Percentiles rank a stretch among this genome's conserved stretches.
phyloP scores from a whole-genome alignment of 2,888 invertebrate species.

The Electrophaes corylata region DNA sequence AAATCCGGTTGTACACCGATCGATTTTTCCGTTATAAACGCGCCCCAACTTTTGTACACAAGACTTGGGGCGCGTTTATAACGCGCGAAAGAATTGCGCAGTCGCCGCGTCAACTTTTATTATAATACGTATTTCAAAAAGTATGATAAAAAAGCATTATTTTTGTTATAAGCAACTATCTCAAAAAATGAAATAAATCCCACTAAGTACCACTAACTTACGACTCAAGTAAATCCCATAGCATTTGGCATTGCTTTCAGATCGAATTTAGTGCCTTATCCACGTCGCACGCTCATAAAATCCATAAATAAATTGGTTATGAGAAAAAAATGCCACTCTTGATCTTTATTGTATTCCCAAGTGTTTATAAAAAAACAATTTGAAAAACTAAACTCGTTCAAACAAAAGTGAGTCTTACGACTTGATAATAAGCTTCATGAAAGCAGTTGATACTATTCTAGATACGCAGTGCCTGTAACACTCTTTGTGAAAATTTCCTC shows the following conservation, averaged over 20 bases:
- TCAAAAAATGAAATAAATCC: conserved; percentile 3
- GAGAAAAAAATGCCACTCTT: conserved; percentile 47
- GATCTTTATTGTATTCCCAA: conserved; percentile 57
- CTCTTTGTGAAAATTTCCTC: conserved; percentile 55
- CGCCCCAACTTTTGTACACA: too few species aligned
- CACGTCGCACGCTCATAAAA: conserved; percentile 52
- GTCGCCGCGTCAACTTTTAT: too few species aligned
- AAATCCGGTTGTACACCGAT: too few species aligned
- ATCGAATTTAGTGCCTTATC: conserved; percentile 42
- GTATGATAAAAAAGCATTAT: too few species aligned
- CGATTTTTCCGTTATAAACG: too few species aligned
- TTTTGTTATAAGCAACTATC: conserved; percentile 12
- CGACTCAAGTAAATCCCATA: conserved; percentile 24
- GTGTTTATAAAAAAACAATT: conserved; percentile 42
- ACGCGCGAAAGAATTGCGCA: too few species aligned
- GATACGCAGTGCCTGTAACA: conserved; percentile 56
- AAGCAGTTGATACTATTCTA: conserved; percentile 26
- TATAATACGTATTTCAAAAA: too few species aligned
- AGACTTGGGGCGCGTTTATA: too few species aligned
- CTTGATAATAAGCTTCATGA: conserved; percentile 31
- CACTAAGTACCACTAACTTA: conserved; percentile 13
- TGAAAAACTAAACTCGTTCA: conserved; percentile 19
- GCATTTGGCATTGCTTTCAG: conserved; percentile 23
- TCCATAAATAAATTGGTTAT: conserved; percentile 57
- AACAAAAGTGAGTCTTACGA: conserved; percentile 34